These are phyloP conservation scores for Bicyclus anynana DNA, from an alignment of 1,140 invertebrate species.

Conservation along the genomic window DNA sequence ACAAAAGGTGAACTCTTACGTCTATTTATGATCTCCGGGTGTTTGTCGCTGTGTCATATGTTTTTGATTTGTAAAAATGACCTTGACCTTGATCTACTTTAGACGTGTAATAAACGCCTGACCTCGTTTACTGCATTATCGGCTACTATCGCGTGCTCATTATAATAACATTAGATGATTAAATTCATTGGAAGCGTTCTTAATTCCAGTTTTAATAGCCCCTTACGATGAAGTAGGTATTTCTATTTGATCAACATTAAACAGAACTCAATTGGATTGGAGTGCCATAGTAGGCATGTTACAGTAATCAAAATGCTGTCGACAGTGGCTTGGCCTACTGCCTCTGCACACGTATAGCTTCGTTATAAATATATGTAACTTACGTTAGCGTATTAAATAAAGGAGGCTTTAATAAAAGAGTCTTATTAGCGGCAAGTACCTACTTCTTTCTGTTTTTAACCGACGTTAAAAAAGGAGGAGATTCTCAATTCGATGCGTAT, in stretches of 20 bases:
- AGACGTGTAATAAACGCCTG: slow-evolving; percentile 67
- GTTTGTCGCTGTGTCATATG: slow-evolving; percentile 62
- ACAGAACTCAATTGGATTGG: not conserved
- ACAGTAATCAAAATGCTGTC: no score
- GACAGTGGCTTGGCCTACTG: no score
- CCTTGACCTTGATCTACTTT: slow-evolving; percentile 76
- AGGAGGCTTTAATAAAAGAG: no score
- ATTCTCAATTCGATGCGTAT: no score
- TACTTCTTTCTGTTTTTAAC: no score
- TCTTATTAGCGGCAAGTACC: no score
- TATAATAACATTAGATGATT: slow-evolving; percentile 61
- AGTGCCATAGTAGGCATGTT: not conserved
- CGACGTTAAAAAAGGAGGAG: no score
- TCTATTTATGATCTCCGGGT: slow-evolving; percentile 59
- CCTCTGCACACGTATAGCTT: no score
- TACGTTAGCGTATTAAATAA: no score
- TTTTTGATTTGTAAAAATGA: slow-evolving; percentile 76
- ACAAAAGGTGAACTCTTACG: slow-evolving; percentile 58
- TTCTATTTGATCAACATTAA: slow-evolving; percentile 5
- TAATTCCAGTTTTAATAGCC: slow-evolving; percentile 31
- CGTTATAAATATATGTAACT: no score
- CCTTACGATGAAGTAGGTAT: slow-evolving; percentile 10
- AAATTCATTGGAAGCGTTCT: slow-evolving; percentile 40
- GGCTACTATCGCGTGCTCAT: slow-evolving; percentile 63
- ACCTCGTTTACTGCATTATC: slow-evolving; percentile 73